Percentiles rank a stretch among this genome's conserved stretches.
These are phyloP conservation scores for Polymixis lichenea DNA, from an alignment of 2,888 invertebrate species.

Conservation along the genomic window DNA sequence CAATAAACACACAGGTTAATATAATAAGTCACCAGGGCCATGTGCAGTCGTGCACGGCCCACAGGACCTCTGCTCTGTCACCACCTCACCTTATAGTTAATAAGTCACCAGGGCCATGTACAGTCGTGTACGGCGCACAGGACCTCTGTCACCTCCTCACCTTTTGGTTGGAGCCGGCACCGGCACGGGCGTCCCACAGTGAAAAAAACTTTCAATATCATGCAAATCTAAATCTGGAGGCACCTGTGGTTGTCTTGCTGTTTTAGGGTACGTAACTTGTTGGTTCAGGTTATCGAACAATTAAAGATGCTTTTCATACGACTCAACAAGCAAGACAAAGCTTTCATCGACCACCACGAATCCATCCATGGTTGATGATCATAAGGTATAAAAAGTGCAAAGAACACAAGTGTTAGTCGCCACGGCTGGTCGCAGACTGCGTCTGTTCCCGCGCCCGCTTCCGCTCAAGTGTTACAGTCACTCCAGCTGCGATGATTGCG, in stretches of 20 bases:
- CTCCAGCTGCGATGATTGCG: slow-evolving; percentile 8
- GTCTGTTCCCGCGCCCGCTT: not conserved
- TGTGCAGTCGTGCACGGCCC: not conserved
- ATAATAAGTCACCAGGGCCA: not conserved
- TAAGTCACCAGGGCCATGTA: too few relatives aligned
- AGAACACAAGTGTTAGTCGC: not conserved
- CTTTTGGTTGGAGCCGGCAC: too few relatives aligned
- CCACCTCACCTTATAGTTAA: slow-evolving; percentile 2
- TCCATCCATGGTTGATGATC: slow-evolving; percentile 2
- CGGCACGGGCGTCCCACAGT: too few relatives aligned
- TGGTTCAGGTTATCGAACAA: not conserved
- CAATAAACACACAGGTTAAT: slow-evolving; percentile 10
- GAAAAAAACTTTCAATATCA: not conserved
- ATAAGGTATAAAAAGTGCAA: not conserved
- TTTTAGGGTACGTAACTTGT: not conserved
- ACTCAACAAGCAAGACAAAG: not conserved
- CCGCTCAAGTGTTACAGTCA: too few relatives aligned
- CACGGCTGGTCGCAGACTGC: slow-evolving; percentile 24
- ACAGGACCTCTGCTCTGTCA: not conserved
- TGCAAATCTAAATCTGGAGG: not conserved
- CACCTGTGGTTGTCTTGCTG: accelerated
- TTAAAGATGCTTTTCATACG: not conserved
- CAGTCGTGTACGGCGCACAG: too few relatives aligned
- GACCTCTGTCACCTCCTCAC: too few relatives aligned
- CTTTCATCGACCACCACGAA: not conserved